phyloP scores from a whole-genome alignment of 2,888 invertebrate species.

The Trissoscelio sp. region DNA sequence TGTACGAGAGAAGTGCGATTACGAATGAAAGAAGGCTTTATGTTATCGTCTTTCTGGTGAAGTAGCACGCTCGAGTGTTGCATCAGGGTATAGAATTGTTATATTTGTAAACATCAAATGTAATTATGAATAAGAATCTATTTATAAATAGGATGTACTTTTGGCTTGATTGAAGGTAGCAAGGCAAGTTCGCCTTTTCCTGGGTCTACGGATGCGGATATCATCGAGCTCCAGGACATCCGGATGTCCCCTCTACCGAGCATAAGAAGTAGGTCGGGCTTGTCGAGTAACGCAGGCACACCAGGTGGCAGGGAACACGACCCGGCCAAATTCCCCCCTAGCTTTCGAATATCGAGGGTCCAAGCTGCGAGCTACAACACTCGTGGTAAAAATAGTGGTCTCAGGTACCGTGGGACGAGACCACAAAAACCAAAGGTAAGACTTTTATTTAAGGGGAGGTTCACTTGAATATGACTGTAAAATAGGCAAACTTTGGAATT shows the following conservation, averaged over 20 bases:
- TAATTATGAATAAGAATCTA: background rate
- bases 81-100: too few relatives aligned
- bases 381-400: constrained; percentile 79
- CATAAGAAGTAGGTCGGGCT: constrained; percentile 86
- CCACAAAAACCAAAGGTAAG: constrained; percentile 80
- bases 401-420: constrained; percentile 79
- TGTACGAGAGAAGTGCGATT: constrained; percentile 9
- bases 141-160: constrained; percentile 13
- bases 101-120: background rate
- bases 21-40: constrained; percentile 57
- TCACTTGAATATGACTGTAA: too few relatives aligned
- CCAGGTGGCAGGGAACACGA: constrained; percentile 84
- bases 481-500: too few relatives aligned
- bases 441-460: too few relatives aligned
- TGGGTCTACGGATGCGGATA: constrained; percentile 87
- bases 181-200: constrained; percentile 81
- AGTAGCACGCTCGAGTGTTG: constrained; percentile 25
- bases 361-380: constrained; percentile 81
- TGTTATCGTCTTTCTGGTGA: constrained; percentile 29
- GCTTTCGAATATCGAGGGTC: constrained; percentile 89
- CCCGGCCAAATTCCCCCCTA: constrained; percentile 89
- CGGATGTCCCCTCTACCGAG: constrained; percentile 93
- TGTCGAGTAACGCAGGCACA: constrained; percentile 80
- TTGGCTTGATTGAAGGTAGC: constrained; percentile 78
- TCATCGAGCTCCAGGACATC: constrained; percentile 95